Evolutionary conservation across 2,113 vertebrate genomes (phyloP).

Genomic region (Apodemus speciosus): DNA sequence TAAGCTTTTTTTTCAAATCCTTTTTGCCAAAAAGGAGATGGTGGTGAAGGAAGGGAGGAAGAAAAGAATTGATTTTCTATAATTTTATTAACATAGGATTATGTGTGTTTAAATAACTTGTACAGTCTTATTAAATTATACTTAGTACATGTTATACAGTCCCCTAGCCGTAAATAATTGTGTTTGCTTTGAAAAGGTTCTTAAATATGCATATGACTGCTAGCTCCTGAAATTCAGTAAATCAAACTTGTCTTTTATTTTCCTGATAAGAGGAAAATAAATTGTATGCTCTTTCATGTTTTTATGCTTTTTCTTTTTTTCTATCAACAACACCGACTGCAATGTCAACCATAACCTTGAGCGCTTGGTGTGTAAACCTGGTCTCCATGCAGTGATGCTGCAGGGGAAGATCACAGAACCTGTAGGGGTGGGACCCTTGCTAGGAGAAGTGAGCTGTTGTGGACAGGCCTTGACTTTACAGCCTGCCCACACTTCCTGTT

Average conservation of each 20-base stretch:
- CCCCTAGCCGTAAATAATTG: background rate
- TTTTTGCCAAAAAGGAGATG: conserved; percentile 2
- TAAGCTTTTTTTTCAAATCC: conserved; percentile 43
- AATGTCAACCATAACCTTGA: conserved; percentile 4
- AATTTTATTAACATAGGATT: conserved; percentile 20
- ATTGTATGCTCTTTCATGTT: background rate
- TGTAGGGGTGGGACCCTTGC: background rate
- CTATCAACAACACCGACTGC: background rate
- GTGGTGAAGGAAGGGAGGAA: background rate
- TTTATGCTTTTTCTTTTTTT: background rate
- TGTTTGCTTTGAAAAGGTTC: conserved; percentile 30
- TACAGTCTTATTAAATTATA: background rate
- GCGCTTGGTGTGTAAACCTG: background rate
- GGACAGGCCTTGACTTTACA: background rate
- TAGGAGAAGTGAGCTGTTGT: background rate
- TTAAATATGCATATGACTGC: background rate
- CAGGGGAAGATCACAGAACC: background rate
- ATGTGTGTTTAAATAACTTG: conserved; percentile 25
- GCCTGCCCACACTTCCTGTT: background rate
- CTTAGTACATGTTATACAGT: background rate
- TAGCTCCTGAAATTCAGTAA: conserved; percentile 46
- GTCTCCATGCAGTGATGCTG: background rate
- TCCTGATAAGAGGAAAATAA: background rate
- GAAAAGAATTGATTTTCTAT: background rate
- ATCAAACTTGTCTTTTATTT: background rate